Conservation (phyloP, 2,113 vertebrate species). For the Gallinago jamesoni region DNA sequence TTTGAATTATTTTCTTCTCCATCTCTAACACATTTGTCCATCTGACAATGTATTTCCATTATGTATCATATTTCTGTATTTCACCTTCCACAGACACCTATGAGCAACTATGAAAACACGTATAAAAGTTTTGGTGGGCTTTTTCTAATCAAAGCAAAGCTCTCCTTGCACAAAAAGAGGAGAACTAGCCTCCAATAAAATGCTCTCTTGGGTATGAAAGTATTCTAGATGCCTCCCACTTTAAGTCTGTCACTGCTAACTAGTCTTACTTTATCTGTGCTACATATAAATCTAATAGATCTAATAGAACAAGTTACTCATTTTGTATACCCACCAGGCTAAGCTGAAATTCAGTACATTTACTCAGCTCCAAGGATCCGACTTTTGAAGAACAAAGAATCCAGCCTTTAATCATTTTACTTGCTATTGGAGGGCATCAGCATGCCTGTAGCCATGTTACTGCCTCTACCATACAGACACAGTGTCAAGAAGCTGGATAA, state of each 20-base stretch:
- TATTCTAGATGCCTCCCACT: neutral
- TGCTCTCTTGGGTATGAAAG: neutral
- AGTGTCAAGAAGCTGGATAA: neutral
- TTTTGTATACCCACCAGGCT: neutral
- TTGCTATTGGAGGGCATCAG: neutral
- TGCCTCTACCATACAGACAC: neutral
- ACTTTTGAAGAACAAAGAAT: neutral
- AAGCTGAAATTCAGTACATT: neutral
- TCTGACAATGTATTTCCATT: neutral
- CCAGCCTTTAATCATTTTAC: neutral
- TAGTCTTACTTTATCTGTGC: neutral
- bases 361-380: neutral
- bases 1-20: neutral
- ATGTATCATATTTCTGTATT: neutral
- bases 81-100: neutral
- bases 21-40: neutral
- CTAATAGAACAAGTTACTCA: neutral
- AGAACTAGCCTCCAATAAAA: neutral
- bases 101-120: neutral
- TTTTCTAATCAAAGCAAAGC: neutral
- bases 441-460: neutral
- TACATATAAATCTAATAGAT: neutral
- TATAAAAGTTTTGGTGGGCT: rapidly evolving
- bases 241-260: neutral
- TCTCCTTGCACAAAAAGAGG: neutral